A percentile compares a stretch with the other conserved stretches of the same genome.
These are phyloP conservation scores for Tiliacea citrago DNA, from an alignment of 2,888 invertebrate species.

Conservation along the genomic window DNA sequence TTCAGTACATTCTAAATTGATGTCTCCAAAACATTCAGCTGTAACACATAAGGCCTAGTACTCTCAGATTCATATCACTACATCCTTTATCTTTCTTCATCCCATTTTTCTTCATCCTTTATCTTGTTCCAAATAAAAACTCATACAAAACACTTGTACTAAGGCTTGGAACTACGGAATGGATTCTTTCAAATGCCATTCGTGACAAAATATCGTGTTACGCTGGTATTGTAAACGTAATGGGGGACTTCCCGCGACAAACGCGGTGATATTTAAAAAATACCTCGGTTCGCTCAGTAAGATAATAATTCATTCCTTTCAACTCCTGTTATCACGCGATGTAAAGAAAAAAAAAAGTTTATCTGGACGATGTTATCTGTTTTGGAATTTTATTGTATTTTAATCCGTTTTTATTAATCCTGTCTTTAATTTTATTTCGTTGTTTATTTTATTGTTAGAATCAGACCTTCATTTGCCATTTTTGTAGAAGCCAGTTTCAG, in stretches of 20 bases:
- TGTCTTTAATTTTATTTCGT: slow-evolving; percentile 24
- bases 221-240: slow-evolving; percentile 67
- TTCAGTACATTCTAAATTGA: slow-evolving; percentile 1
- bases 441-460: not conserved
- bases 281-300: slow-evolving; percentile 50
- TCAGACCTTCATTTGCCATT: not conserved
- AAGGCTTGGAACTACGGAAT: slow-evolving; percentile 10
- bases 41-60: not conserved
- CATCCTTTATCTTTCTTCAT: slow-evolving; percentile 18
- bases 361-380: slow-evolving; percentile 45
- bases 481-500: not conserved
- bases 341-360: slow-evolving; percentile 26
- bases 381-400: slow-evolving; percentile 12
- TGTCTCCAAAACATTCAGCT: not conserved
- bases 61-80: slow-evolving; percentile 10
- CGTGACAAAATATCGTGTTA: slow-evolving; percentile 69
- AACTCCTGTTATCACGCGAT: slow-evolving; percentile 57
- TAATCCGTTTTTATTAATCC: slow-evolving; percentile 30
- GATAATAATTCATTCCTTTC: slow-evolving; percentile 61
- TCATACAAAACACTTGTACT: slow-evolving; percentile 25
- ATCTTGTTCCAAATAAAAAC: slow-evolving; percentile 16
- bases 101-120: no score
- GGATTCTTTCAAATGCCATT: slow-evolving; percentile 42
- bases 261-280: slow-evolving; percentile 67
- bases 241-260: slow-evolving; percentile 73